A percentile compares a stretch with the other conserved stretches of the same genome.
Evolutionary conservation across 2,113 vertebrate genomes (phyloP).

Genomic region (Alligator mississippiensis): DNA sequence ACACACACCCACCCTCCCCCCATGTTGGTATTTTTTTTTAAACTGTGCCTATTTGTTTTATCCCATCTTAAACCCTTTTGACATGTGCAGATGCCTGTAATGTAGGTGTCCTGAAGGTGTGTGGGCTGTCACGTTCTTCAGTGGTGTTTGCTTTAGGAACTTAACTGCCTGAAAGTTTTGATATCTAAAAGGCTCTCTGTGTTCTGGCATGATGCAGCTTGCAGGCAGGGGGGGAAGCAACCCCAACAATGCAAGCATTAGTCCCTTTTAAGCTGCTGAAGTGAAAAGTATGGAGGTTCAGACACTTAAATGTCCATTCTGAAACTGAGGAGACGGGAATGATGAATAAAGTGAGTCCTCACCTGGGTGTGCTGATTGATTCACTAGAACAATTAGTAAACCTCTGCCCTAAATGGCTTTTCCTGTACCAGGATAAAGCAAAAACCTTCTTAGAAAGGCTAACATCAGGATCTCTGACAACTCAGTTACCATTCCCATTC

Average conservation of each 20-base stretch:
- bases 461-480: constrained; percentile 22
- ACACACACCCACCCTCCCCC: background rate
- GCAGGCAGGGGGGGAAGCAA: constrained; percentile 62
- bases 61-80: constrained; percentile 78
- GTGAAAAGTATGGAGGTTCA: constrained; percentile 45
- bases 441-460: constrained; percentile 51
- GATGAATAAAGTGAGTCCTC: constrained; percentile 8
- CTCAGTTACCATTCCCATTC: constrained; percentile 32
- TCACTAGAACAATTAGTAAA: constrained; percentile 67
- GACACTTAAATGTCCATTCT: constrained; percentile 38
- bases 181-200: constrained; percentile 67
- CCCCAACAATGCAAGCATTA: constrained; percentile 51
- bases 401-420: constrained; percentile 33
- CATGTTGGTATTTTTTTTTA: too few species aligned
- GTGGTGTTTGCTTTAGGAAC: constrained; percentile 80
- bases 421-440: constrained; percentile 35
- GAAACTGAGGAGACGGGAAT: constrained; percentile 9
- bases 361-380: constrained; percentile 38
- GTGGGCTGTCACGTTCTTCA: constrained; percentile 75
- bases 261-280: constrained; percentile 68
- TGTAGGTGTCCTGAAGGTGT: constrained; percentile 81
- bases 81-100: constrained; percentile 78
- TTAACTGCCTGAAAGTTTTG: constrained; percentile 79
- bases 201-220: constrained; percentile 78
- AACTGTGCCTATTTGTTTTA: constrained; percentile 74